Evolutionary conservation across 2,797 vertebrate species (phyloP), one percentile per base, ranked within the genome.

Genomic region (Etheostoma perlongum): DNA sequence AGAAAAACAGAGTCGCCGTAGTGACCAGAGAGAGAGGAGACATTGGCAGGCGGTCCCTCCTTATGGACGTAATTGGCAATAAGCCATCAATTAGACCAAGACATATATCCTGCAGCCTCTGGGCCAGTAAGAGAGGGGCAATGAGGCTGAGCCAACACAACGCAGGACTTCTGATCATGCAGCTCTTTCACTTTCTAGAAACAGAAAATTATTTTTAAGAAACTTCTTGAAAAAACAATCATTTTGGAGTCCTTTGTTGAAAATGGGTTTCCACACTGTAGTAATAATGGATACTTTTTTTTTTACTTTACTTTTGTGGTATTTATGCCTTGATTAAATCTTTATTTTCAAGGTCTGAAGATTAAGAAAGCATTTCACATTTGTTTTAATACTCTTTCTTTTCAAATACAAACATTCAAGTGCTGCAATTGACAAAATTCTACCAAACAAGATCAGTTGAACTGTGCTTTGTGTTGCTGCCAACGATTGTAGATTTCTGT

Each of bases 21-120:
- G 48, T 54, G 72, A 75, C 49, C 58, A 72, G 21, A 60, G 19
- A 64, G n/a, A 60, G 47, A 46, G 60, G 58, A 63, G 53, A 66
- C 54, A 1, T 13, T 61, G 54, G 77, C 47, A 55, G 53, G 67
- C 57, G 27, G 23, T 67, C 74, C 57, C 19, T 73, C 67, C 48
- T 75, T 12, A 62, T 51, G 54, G 63, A 51, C n/a, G 2, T 59
- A 65, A 78, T 48, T 86, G 85, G 72, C 76, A 76, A 40, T 49
- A 66, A 84, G 79, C 81, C 76, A 81, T 85, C 71, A 81, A 57
- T 84, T 82, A 76, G 76, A 76, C 16, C 25, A 27, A 78, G 71
- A 79, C 67, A 25, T 63, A 68, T 67, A 79, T 77, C 75, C 78
- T 58, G 81, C 74, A 72, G 79, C 74, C 61, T 72, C 25, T 40